These are phyloP conservation scores for Scomber japonicus DNA, from an alignment of 2,113 vertebrate species.

Conservation along the genomic window DNA sequence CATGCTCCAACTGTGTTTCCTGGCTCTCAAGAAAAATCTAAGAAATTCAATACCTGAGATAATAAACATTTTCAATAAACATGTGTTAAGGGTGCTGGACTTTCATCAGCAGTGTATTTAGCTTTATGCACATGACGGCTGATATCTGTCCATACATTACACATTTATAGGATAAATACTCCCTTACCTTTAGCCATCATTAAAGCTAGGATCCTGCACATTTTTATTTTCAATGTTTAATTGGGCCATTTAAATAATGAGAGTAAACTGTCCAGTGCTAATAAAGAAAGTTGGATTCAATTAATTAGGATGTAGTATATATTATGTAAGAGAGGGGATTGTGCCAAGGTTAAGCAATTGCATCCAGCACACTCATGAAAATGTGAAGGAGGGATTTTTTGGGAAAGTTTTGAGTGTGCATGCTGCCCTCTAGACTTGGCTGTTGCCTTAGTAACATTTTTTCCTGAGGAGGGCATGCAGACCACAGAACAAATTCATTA, in stretches of 20 bases:
- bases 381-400: neutral
- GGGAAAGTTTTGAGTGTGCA: neutral
- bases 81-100: neutral
- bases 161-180: neutral
- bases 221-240: neutral
- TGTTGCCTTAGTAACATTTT: neutral
- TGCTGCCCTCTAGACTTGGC: neutral
- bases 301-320: neutral
- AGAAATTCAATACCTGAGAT: no score
- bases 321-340: neutral
- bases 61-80: no score
- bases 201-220: neutral
- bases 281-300: neutral
- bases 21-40: no score
- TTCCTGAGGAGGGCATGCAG: constrained; percentile 14
- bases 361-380: neutral
- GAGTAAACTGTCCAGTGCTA: neutral
- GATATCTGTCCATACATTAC: neutral
- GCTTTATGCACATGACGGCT: neutral
- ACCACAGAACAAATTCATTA: constrained; percentile 21
- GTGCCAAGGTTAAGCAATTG: neutral
- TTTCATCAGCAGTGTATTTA: neutral
- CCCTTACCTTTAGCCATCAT: neutral
- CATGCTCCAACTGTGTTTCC: no score
- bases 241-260: neutral